These are phyloP conservation scores for Whitmania pigra DNA, from an alignment of 1,140 invertebrate genomes.

Conservation along the genomic window DNA sequence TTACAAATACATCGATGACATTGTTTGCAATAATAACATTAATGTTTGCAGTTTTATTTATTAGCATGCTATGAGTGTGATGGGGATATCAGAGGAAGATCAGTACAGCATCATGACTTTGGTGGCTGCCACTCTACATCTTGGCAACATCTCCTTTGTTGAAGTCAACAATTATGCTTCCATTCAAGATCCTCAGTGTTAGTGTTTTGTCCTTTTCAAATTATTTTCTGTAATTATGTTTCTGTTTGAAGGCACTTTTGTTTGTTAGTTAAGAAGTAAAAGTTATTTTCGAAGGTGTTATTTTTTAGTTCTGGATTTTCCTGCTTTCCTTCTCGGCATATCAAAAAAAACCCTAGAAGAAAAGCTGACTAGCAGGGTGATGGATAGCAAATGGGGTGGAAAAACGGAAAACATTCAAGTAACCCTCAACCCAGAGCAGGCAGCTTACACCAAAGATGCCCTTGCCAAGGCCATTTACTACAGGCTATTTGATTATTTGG, in stretches of 20 bases:
- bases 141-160: slow-evolving; percentile 56
- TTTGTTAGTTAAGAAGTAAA: background rate
- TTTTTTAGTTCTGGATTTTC: slow-evolving; percentile 52
- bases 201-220: slow-evolving; percentile 29
- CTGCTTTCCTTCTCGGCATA: slow-evolving; percentile 54
- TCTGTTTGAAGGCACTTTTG: background rate
- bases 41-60: slow-evolving; percentile 28
- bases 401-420: slow-evolving; percentile 57
- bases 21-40: background rate
- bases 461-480: slow-evolving; percentile 58
- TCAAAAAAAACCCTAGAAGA: slow-evolving; percentile 48
- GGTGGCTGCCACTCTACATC: slow-evolving; percentile 56
- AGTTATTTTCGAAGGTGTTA: too few species aligned
- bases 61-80: slow-evolving; percentile 55
- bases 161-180: slow-evolving; percentile 56
- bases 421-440: slow-evolving; percentile 54
- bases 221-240: background rate
- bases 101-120: slow-evolving; percentile 52
- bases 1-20: too few species aligned
- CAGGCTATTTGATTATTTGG: slow-evolving; percentile 58
- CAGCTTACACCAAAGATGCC: slow-evolving; percentile 55
- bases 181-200: slow-evolving; percentile 50
- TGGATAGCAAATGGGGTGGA: slow-evolving; percentile 63
- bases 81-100: slow-evolving; percentile 50
- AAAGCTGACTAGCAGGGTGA: slow-evolving; percentile 54